Evolutionary conservation across 2,888 invertebrate genomes (phyloP).

Genomic region (Abrostola triplasia): DNA sequence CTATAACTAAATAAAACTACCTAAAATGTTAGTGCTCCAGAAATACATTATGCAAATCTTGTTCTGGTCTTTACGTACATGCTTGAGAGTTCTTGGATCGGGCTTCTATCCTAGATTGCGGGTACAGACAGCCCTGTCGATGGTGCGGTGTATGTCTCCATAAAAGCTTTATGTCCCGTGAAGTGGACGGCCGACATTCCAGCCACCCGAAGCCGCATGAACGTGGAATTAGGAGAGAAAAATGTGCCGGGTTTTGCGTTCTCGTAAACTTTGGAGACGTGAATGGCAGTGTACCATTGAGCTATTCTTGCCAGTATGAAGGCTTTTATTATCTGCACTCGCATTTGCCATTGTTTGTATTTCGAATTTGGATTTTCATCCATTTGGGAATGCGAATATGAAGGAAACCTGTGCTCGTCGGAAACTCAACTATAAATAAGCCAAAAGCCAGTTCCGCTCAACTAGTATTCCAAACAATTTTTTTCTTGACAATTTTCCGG

Average conservation of each 20-base stretch:
- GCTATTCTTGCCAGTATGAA: slow-evolving; percentile 34
- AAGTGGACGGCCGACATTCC: slow-evolving; percentile 70
- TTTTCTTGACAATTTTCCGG: no score
- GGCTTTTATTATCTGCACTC: slow-evolving; percentile 32
- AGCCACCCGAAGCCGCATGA: slow-evolving; percentile 53
- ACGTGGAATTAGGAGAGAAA: slow-evolving; percentile 60
- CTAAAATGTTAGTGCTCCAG: not conserved
- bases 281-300: slow-evolving; percentile 35
- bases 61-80: not conserved
- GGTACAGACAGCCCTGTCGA: slow-evolving; percentile 41
- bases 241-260: slow-evolving; percentile 53
- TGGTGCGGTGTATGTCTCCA: slow-evolving; percentile 70
- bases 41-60: not conserved
- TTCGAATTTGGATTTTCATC: slow-evolving; percentile 2
- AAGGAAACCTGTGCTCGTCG: not conserved
- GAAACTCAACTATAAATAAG: not conserved
- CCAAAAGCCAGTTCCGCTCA: not conserved
- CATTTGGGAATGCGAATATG: not conserved
- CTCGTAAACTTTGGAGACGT: slow-evolving; percentile 47
- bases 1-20: no score
- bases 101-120: not conserved
- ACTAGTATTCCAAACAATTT: no score
- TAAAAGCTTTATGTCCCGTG: slow-evolving; percentile 82
- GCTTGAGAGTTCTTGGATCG: not conserved
- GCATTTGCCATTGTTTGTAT: slow-evolving; percentile 21